Evolutionary conservation across 2,888 invertebrate species (phyloP), one percentile per base, ranked within the genome.

Genomic region (Ariolimax columbianus): DNA sequence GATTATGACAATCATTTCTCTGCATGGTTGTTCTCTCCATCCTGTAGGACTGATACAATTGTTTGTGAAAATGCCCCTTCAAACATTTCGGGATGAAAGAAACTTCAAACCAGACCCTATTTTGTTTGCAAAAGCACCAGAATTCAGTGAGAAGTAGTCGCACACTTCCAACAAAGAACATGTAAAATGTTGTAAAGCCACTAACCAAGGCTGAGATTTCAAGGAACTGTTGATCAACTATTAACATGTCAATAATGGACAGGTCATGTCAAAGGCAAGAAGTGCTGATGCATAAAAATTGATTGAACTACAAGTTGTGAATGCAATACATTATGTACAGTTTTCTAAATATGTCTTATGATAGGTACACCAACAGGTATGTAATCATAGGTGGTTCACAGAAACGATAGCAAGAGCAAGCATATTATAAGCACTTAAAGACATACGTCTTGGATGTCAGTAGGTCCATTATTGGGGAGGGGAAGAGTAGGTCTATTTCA

Each of bases 241-340:
- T 2, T 30, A 47, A 47, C 47, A 75, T 47, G 17, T 30, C 43
- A n/a, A 75, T 30, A 75, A 43, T n/a, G 43, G 43, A 14, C 30
- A 70, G 38, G 14, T 43, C 47, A 75, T 30, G 73, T 47, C 17
- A 43, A 75, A 75, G 73, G 73, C 73, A 75, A 75, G 47, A 75
- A 7, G 47, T 75, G 30, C 47, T 30, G 47, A 75, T 75, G 72
- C 72, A 73, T 43, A 73, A 73, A 36, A 72, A 72, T 26, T 17
- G n/a, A 43, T 40, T 70, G 26, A 38, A 47, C 47, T 43, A 75
- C 38, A 70, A 19, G 23, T 38, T 33, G 70, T 70, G 70, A 36
- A 70, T 38, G 38, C 23, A 70, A 9, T 38, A 70, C 47, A 47
- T 75, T 75, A 75, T 75, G 6, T 75, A 75, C 73, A 75, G 4